These are phyloP conservation scores for Trochalopteron elliotii DNA, from an alignment of 2,113 vertebrate genomes.

Conservation along the genomic window DNA sequence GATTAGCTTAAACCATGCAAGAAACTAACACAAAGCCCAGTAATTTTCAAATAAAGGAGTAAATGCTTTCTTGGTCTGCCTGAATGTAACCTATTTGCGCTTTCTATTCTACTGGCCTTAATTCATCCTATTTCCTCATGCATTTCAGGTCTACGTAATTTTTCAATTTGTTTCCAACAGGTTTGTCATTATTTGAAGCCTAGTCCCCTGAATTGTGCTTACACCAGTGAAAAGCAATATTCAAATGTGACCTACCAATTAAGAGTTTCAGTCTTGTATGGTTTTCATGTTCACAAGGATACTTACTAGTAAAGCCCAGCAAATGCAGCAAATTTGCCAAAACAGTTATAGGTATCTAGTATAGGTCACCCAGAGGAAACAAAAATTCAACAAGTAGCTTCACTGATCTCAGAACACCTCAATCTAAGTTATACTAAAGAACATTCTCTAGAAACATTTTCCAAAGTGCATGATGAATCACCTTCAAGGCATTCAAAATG, in stretches of 20 bases:
- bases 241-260: not conserved
- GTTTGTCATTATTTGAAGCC: not conserved
- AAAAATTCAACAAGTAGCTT: not conserved
- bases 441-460: not conserved
- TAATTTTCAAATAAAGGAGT: constrained; percentile 1
- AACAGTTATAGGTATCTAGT: not conserved
- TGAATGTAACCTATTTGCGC: not conserved
- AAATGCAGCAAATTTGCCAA: not conserved
- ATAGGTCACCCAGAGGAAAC: not conserved
- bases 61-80: not conserved
- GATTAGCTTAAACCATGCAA: not conserved
- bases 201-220: not conserved
- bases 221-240: not conserved
- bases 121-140: not conserved
- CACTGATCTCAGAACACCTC: not conserved
- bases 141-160: not conserved
- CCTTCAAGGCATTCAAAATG: not conserved
- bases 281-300: not conserved
- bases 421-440: not conserved
- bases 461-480: not conserved
- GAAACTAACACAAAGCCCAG: not conserved
- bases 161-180: constrained; percentile 8
- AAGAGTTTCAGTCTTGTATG: not conserved
- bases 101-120: not conserved
- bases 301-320: not conserved